A percentile compares a stretch with the other conserved stretches of the same genome.
These are phyloP conservation scores for Thereuonema tuberculata DNA, from an alignment of 1,140 invertebrate species.

Conservation along the genomic window DNA sequence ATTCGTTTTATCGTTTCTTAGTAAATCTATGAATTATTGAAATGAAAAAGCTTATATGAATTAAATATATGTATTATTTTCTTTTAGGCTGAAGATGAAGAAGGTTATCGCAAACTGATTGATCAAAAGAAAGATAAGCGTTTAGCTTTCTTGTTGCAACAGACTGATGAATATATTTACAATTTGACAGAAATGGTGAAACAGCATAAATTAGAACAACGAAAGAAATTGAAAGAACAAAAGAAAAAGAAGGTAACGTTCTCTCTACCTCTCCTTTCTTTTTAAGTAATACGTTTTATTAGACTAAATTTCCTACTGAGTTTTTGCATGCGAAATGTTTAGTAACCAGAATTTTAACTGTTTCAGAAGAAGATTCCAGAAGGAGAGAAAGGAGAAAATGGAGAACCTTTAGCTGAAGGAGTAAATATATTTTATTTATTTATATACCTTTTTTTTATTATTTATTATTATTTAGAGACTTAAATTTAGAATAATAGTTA, in stretches of 20 bases:
- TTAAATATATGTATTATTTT: neutral
- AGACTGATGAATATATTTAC: constrained; percentile 97
- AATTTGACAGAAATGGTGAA: constrained; percentile 95
- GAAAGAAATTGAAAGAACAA: constrained; percentile 66
- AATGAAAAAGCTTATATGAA: too few relatives aligned
- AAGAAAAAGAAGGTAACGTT: constrained; percentile 59
- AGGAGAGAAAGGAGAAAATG: constrained; percentile 28
- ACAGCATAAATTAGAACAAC: constrained; percentile 80
- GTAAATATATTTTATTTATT: neutral
- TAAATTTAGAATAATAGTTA: too few relatives aligned
- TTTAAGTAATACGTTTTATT: too few relatives aligned
- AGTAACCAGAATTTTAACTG: too few relatives aligned
- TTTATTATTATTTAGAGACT: too few relatives aligned
- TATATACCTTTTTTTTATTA: too few relatives aligned
- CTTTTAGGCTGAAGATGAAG: constrained; percentile 39
- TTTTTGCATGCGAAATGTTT: too few relatives aligned
- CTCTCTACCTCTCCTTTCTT: too few relatives aligned
- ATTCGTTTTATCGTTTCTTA: too few relatives aligned
- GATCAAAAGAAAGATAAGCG: constrained; percentile 99
- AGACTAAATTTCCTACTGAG: too few relatives aligned
- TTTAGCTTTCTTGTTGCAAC: constrained; percentile 87
- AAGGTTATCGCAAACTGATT: constrained; percentile 75
- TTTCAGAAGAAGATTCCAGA: constrained; percentile 49
- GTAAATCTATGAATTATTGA: too few relatives aligned
- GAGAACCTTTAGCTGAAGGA: constrained; percentile 39